A percentile compares a stretch with the other conserved stretches of the same genome.
These are phyloP conservation scores for Empis livida DNA, from an alignment of 2,888 invertebrate genomes.

Conservation along the genomic window DNA sequence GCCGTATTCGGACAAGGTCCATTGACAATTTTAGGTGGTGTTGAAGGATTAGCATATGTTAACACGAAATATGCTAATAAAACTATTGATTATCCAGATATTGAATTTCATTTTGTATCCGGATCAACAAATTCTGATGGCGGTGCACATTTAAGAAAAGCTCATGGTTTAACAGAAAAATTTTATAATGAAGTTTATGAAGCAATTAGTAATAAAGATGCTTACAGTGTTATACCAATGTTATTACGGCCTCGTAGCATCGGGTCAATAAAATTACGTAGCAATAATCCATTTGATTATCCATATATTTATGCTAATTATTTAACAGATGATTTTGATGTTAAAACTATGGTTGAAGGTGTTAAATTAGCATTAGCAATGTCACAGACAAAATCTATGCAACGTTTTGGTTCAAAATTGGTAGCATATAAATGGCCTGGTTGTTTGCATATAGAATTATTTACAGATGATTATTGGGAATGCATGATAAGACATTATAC, in stretches of 20 bases:
- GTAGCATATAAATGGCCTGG: constrained; percentile 64
- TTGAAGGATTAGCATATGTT: constrained; percentile 80
- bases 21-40: constrained; percentile 75
- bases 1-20: constrained; percentile 74
- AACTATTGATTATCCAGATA: constrained; percentile 73
- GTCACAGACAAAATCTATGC: constrained; percentile 67
- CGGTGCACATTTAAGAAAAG: constrained; percentile 65
- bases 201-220: constrained; percentile 61
- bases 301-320: constrained; percentile 90
- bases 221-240: constrained; percentile 76
- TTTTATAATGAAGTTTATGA: constrained; percentile 65
- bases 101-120: constrained; percentile 79
- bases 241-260: constrained; percentile 69
- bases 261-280: constrained; percentile 69
- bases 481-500: constrained; percentile 77
- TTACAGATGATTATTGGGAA: constrained; percentile 70
- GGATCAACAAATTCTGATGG: constrained; percentile 80
- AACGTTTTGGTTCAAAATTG: constrained; percentile 55
- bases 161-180: constrained; percentile 59
- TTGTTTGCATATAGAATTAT: constrained; percentile 52
- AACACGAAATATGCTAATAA: constrained; percentile 74
- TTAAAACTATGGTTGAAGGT: constrained; percentile 69
- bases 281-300: constrained; percentile 72
- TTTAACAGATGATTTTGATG: constrained; percentile 64
- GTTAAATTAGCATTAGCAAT: constrained; percentile 71